A percentile compares a stretch with the other conserved stretches of the same genome.
Evolutionary conservation across 2,888 invertebrate genomes (phyloP).

Genomic region (Diabrotica balteata): DNA sequence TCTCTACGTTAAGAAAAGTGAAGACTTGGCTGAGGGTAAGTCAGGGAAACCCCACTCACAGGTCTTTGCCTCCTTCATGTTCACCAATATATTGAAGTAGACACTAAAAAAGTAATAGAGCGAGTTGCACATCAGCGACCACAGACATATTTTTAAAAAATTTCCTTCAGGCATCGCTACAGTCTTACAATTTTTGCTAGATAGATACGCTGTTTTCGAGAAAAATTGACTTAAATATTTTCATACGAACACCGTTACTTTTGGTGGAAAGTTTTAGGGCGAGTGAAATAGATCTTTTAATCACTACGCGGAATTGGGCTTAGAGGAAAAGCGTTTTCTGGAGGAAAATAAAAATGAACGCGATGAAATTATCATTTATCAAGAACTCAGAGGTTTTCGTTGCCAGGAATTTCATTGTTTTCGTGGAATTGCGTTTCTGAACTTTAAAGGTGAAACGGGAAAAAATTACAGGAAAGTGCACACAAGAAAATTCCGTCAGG

Average conservation of each 20-base stretch:
- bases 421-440: constrained; percentile 2
- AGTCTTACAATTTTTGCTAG: too few relatives aligned
- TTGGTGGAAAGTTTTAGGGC: not conserved
- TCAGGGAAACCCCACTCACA: too few relatives aligned
- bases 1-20: too few relatives aligned
- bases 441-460: constrained; percentile 1
- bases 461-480: constrained; percentile 6
- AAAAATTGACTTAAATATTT: not conserved
- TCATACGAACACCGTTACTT: not conserved
- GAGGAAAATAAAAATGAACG: constrained; percentile 1
- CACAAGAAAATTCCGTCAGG: not conserved
- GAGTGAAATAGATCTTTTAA: constrained; percentile 1
- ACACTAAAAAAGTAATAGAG: too few relatives aligned
- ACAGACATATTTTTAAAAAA: too few relatives aligned
- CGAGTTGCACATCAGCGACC: too few relatives aligned
- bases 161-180: too few relatives aligned
- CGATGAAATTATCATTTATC: constrained; percentile 16
- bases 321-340: not conserved
- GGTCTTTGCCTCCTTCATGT: too few relatives aligned
- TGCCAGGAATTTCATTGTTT: constrained; percentile 11
- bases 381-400: constrained; percentile 4
- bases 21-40: too few relatives aligned
- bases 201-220: too few relatives aligned
- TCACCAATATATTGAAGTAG: too few relatives aligned
- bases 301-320: constrained; percentile 4